These are phyloP conservation scores for Urocolius indicus DNA, from an alignment of 2,113 vertebrate genomes.

Conservation along the genomic window DNA sequence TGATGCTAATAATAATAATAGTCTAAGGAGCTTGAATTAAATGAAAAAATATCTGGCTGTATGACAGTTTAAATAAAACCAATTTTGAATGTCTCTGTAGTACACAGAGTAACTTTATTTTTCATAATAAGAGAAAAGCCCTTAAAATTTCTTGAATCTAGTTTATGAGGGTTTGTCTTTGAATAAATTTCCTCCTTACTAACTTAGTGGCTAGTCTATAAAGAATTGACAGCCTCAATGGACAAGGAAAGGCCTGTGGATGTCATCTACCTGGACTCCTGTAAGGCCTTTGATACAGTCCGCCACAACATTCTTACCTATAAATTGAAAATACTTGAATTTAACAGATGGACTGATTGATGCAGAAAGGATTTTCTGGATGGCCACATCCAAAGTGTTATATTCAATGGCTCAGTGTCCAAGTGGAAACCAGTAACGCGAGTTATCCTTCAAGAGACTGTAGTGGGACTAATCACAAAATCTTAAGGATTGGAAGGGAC, in stretches of 20 bases:
- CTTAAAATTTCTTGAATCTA: not conserved
- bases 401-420: not conserved
- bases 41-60: not conserved
- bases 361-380: not conserved
- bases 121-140: not conserved
- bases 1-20: not conserved
- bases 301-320: not conserved
- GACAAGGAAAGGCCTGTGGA: not conserved
- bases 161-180: not conserved
- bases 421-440: not conserved
- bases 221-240: not conserved
- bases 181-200: not conserved
- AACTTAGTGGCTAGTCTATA: rapidly evolving
- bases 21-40: not conserved
- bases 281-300: not conserved
- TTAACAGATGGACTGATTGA: not conserved
- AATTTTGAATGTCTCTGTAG: not conserved
- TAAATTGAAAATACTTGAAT: not conserved
- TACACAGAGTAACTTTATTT: not conserved
- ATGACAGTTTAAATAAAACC: not conserved
- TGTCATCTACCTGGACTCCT: not conserved
- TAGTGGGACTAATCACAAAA: not conserved
- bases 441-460: not conserved
- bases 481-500: too few relatives aligned
- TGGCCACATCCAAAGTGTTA: rapidly evolving